Percentiles rank a stretch among this genome's conserved stretches.
Conservation (phyloP, 1,140 invertebrate genomes). For the Zaprionus nigranus region DNA sequence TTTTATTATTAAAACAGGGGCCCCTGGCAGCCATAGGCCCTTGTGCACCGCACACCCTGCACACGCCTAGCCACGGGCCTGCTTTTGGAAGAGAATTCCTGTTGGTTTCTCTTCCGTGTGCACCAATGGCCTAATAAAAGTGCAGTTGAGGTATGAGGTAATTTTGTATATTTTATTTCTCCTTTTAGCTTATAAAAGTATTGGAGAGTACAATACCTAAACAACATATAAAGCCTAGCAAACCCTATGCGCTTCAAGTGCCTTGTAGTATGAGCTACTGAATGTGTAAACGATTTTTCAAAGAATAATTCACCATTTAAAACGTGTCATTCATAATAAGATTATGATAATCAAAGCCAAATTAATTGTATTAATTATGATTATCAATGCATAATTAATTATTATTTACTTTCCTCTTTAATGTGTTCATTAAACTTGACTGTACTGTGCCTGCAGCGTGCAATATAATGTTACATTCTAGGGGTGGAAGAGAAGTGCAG, state of each 20-base stretch:
- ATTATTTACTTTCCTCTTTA: neutral
- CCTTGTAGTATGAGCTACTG: neutral
- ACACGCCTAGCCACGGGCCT: neutral
- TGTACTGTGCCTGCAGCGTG: neutral
- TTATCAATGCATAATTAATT: neutral
- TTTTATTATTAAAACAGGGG: no score
- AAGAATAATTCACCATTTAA: neutral
- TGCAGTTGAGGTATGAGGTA: neutral
- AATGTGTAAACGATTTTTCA: neutral
- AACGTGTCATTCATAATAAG: neutral
- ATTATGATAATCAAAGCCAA: neutral
- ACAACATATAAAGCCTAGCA: no score
- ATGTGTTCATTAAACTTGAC: neutral
- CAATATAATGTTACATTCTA: neutral
- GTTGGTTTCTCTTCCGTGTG: neutral
- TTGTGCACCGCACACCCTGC: no score
- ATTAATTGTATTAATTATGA: neutral
- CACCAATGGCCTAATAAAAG: neutral
- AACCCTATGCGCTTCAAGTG: no score
- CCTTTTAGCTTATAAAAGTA: no score
- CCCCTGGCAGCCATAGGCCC: no score
- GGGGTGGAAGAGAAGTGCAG: neutral
- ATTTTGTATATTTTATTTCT: no score
- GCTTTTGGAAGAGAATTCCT: neutral
- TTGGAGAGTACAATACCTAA: no score